These are phyloP conservation scores for Archilochus colubris DNA, from an alignment of 2,113 vertebrate genomes.

Conservation along the genomic window DNA sequence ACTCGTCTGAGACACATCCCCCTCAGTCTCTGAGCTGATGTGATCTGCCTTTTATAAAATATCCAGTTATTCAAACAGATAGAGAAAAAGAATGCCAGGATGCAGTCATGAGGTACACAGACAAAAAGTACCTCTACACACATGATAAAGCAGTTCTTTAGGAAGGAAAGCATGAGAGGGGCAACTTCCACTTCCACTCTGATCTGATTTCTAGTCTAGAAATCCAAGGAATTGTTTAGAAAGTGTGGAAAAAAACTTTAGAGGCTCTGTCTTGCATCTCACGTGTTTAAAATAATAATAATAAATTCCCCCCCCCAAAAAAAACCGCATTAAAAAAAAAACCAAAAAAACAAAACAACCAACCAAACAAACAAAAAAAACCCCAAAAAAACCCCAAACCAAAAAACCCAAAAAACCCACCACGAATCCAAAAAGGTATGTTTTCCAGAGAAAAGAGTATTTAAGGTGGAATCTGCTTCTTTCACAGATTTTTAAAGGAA, in stretches of 20 bases:
- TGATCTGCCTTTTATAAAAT: neutral
- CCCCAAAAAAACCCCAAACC: too few species aligned
- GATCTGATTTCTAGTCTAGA: neutral
- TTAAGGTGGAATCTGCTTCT: neutral
- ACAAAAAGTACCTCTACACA: accelerated
- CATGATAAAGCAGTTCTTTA: neutral
- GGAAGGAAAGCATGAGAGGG: neutral
- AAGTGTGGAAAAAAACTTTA: neutral
- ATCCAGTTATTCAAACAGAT: neutral
- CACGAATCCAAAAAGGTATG: too few species aligned
- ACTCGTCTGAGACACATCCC: neutral
- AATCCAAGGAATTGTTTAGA: neutral
- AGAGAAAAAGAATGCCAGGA: neutral
- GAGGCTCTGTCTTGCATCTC: neutral
- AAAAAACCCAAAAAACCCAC: neutral
- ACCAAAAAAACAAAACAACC: too few species aligned
- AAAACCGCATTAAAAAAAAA: too few species aligned
- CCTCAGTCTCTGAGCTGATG: neutral
- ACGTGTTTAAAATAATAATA: neutral
- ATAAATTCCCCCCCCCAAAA: neutral
- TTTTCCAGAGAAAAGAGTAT: neutral
- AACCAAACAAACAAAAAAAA: neutral
- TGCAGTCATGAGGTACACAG: too few species aligned
- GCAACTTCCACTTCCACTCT: neutral
- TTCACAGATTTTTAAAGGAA: neutral